Conservation (phyloP, 2,888 invertebrate genomes). For the Parasteatoda lunata region DNA sequence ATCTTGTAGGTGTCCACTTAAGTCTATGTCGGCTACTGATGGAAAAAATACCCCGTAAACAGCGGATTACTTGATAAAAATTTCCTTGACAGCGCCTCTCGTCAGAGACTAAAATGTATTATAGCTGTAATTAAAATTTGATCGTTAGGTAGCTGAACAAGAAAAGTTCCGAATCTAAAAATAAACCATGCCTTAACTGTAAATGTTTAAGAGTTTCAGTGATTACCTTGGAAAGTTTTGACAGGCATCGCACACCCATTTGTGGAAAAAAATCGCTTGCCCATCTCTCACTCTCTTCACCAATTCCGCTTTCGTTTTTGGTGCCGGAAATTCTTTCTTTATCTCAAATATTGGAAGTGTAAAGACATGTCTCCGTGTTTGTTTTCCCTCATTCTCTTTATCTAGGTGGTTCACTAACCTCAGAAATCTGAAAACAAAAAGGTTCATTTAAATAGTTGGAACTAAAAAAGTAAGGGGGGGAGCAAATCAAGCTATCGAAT, state of each 20-base stretch:
- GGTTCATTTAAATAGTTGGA: background rate
- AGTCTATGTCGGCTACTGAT: too few species aligned
- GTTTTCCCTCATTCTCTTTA: conserved; percentile 42
- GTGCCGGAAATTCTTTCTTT: conserved; percentile 71
- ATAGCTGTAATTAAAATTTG: too few species aligned
- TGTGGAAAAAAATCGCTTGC: conserved; percentile 92
- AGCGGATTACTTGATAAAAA: too few species aligned
- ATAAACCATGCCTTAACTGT: too few species aligned
- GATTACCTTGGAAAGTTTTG: conserved; percentile 78
- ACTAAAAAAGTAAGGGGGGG: background rate
- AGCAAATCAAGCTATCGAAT: too few species aligned
- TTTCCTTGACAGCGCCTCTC: too few species aligned
- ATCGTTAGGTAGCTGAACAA: too few species aligned
- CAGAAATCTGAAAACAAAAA: conserved; percentile 52
- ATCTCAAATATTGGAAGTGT: conserved; percentile 93
- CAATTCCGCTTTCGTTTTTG: conserved; percentile 81
- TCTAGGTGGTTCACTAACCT: conserved; percentile 36
- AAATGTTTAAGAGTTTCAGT: too few species aligned
- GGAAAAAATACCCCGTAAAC: too few species aligned
- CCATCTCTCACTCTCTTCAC: conserved; percentile 82
- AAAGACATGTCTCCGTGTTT: conserved; percentile 82
- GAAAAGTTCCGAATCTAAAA: too few species aligned
- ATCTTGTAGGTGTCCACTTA: too few species aligned
- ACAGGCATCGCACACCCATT: conserved; percentile 89
- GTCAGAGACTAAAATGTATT: too few species aligned